Percentiles rank a stretch among this genome's conserved stretches.
These are phyloP conservation scores for Tinamus major DNA, from an alignment of 2,797 vertebrate species.

Conservation along the genomic window DNA sequence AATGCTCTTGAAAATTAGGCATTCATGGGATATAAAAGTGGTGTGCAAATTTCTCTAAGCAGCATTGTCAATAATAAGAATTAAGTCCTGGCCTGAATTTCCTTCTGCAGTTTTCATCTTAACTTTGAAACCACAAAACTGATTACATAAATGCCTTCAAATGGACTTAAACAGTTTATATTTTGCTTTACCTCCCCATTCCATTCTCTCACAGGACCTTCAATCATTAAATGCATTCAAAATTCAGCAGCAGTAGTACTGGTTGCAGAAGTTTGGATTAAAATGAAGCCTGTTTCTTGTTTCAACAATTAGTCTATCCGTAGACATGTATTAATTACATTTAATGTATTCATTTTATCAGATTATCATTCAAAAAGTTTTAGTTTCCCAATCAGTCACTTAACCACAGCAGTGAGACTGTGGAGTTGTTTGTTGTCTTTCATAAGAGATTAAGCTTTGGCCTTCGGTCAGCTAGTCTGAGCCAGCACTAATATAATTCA, in stretches of 20 bases:
- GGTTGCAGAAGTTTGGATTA: background rate
- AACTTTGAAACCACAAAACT: background rate
- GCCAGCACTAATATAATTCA: constrained; percentile 76
- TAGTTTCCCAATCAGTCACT: constrained; percentile 29
- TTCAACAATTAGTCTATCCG: background rate
- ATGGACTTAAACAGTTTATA: background rate
- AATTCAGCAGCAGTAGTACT: background rate
- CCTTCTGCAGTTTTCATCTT: background rate
- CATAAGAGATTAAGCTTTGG: constrained; percentile 70
- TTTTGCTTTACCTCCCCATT: background rate
- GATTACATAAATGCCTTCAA: background rate
- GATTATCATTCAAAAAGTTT: constrained; percentile 41
- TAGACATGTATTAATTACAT: background rate
- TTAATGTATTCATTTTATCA: constrained; percentile 25
- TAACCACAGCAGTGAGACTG: constrained; percentile 51
- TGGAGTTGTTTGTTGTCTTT: constrained; percentile 52
- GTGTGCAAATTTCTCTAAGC: background rate
- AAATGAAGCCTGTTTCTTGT: background rate
- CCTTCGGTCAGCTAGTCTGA: constrained; percentile 56
- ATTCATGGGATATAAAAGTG: background rate
- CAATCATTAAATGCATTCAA: background rate
- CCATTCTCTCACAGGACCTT: background rate
- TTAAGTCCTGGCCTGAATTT: background rate
- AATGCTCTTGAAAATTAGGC: background rate
- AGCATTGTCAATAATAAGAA: background rate